A percentile compares a stretch with the other conserved stretches of the same genome.
Conservation (phyloP, 2,113 vertebrate genomes). For the Oenanthe oenanthe region DNA sequence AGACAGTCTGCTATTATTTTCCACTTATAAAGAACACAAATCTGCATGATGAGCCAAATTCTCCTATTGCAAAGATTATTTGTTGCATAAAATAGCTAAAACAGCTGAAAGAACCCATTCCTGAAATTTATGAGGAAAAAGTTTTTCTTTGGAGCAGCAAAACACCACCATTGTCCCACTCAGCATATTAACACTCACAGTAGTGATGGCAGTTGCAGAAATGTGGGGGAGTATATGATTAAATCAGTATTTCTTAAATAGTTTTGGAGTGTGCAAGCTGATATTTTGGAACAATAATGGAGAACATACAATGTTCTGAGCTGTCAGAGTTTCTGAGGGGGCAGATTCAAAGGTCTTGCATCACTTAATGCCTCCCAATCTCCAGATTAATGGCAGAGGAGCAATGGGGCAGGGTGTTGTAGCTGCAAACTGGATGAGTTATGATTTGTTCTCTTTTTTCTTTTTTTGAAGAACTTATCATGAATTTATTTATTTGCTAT, state of each 20-base stretch:
- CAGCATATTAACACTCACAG: neutral
- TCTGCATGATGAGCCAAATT: neutral
- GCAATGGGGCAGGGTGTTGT: neutral
- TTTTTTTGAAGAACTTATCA: too few relatives aligned
- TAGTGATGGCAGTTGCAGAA: neutral
- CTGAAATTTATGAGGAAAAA: neutral
- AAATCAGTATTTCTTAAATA: slow-evolving; percentile 38
- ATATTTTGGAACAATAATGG: neutral
- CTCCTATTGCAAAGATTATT: neutral
- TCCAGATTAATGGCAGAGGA: neutral
- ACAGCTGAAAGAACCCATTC: neutral
- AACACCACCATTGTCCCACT: neutral
- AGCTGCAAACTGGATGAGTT: neutral
- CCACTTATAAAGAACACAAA: neutral
- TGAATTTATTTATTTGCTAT: neutral
- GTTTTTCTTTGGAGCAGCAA: neutral
- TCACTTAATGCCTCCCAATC: neutral
- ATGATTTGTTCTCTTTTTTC: neutral
- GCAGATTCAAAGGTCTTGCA: neutral
- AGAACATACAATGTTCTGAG: neutral
- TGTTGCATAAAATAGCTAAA: neutral
- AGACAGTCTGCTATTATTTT: neutral
- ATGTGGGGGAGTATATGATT: neutral
- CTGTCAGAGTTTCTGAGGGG: neutral
- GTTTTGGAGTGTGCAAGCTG: neutral